Evolutionary conservation across 2,113 vertebrate genomes (phyloP).

Genomic region (Perognathus longimembris): DNA sequence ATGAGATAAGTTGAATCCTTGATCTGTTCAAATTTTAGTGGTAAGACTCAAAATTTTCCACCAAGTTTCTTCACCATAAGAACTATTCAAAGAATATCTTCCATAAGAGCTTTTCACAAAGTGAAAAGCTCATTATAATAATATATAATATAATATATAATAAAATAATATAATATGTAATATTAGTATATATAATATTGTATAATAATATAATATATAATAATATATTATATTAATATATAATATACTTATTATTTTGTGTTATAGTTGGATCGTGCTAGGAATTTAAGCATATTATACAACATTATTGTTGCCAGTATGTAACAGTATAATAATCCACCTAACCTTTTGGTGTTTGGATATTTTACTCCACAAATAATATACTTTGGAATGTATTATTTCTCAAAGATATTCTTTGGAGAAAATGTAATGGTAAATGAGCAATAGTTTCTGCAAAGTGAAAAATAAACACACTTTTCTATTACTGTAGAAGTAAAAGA

Average conservation of each 20-base stretch:
- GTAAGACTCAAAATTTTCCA: not conserved
- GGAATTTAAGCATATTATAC: not conserved
- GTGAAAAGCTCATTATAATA: too few relatives aligned
- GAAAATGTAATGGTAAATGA: not conserved
- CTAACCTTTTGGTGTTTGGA: not conserved
- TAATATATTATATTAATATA: too few relatives aligned
- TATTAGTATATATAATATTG: too few relatives aligned
- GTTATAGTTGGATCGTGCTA: not conserved
- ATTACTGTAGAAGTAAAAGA: not conserved
- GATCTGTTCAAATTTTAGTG: not conserved
- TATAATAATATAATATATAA: too few relatives aligned
- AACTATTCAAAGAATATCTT: constrained; percentile 2
- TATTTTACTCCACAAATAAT: not conserved
- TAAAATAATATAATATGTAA: too few relatives aligned
- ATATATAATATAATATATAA: too few relatives aligned
- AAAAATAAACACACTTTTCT: not conserved
- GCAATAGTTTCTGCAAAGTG: not conserved
- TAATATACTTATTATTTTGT: not conserved
- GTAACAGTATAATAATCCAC: not conserved
- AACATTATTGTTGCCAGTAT: not conserved
- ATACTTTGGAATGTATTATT: not conserved
- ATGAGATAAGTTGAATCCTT: not conserved
- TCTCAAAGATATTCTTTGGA: not conserved
- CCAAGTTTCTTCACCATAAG: not conserved
- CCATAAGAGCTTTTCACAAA: not conserved